Conservation (phyloP, 2,113 vertebrate species). For the Apus apus region DNA sequence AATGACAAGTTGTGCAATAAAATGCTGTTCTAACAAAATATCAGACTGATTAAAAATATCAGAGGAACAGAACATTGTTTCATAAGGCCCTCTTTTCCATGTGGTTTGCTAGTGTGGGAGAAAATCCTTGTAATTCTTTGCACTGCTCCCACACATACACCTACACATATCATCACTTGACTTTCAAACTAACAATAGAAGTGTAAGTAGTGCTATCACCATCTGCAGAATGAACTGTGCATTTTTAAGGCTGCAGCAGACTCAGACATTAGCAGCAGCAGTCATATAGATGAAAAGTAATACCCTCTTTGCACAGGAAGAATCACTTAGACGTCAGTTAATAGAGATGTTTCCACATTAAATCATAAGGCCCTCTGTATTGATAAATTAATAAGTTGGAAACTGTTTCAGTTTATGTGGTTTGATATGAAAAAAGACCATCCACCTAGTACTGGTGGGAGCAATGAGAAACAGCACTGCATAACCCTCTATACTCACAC, state of each 20-base stretch:
- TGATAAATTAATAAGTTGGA: background rate
- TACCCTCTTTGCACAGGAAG: constrained; percentile 5
- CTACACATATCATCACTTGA: constrained; percentile 81
- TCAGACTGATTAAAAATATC: constrained; percentile 73
- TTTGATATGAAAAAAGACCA: background rate
- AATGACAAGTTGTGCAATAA: constrained; percentile 61
- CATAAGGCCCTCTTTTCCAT: constrained; percentile 70
- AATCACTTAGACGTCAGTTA: background rate
- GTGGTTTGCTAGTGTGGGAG: constrained; percentile 74
- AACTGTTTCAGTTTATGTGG: background rate
- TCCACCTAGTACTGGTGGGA: background rate
- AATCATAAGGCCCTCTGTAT: background rate
- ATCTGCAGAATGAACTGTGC: constrained; percentile 78
- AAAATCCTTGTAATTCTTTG: constrained; percentile 81
- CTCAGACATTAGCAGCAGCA: constrained; percentile 60
- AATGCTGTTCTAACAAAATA: constrained; percentile 69
- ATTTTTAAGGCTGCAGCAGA: constrained; percentile 66
- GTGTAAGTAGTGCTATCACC: constrained; percentile 78
- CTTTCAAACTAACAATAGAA: constrained; percentile 82
- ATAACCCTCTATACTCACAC: background rate
- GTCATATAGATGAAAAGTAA: constrained; percentile 39
- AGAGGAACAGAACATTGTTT: constrained; percentile 72
- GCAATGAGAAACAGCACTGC: background rate
- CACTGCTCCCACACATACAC: constrained; percentile 78
- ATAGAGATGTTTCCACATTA: background rate